A percentile compares a stretch with the other conserved stretches of the same genome.
phyloP scores from a whole-genome alignment of 2,797 vertebrate genomes.

The Buphagus erythrorhynchus region DNA sequence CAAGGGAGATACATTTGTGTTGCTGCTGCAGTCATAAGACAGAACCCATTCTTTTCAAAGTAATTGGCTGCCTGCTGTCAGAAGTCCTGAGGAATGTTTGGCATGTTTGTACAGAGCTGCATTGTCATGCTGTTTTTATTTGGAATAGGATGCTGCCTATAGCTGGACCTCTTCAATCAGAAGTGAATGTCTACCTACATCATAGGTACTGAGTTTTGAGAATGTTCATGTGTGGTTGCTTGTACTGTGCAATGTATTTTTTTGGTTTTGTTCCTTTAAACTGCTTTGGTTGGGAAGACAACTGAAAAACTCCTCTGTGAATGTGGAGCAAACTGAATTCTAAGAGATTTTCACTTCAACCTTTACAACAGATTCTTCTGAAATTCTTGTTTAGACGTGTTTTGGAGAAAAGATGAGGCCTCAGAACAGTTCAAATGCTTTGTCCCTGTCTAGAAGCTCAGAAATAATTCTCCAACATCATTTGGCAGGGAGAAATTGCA shows the following conservation, averaged over 20 bases:
- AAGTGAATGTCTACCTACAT: background rate
- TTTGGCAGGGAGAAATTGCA: slow-evolving; percentile 17
- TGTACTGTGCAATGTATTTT: background rate
- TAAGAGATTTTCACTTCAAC: background rate
- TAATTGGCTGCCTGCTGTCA: slow-evolving; percentile 81
- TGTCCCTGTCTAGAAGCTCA: slow-evolving; percentile 17
- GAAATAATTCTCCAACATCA: slow-evolving; percentile 19
- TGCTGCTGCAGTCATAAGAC: slow-evolving; percentile 66
- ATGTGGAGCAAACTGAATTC: background rate
- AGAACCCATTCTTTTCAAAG: slow-evolving; percentile 72
- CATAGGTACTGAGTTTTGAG: background rate
- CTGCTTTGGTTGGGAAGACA: background rate
- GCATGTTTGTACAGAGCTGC: slow-evolving; percentile 55
- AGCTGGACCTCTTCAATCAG: slow-evolving; percentile 28
- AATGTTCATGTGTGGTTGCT: background rate
- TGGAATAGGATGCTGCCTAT: slow-evolving; percentile 20
- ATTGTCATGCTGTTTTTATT: slow-evolving; percentile 53
- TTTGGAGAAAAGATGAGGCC: background rate
- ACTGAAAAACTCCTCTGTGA: background rate
- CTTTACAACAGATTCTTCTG: background rate
- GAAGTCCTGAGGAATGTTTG: slow-evolving; percentile 64
- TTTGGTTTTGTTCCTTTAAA: background rate
- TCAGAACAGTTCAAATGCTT: slow-evolving; percentile 21
- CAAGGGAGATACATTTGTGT: slow-evolving; percentile 69
- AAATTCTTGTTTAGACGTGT: background rate